Evolutionary conservation across 2,797 vertebrate species (phyloP).

Genomic region (Nothura maculosa): DNA sequence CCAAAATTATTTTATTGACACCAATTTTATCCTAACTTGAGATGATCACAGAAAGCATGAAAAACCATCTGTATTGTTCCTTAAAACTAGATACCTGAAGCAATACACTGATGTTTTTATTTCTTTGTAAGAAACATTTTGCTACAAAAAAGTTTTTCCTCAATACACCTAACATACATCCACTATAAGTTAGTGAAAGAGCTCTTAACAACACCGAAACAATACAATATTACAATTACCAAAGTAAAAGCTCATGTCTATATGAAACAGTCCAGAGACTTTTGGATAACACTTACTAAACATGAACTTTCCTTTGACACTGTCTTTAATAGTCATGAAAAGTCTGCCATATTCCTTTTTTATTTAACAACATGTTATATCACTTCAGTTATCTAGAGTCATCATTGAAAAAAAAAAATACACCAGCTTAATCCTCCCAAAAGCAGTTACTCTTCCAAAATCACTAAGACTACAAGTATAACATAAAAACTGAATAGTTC

Average conservation of each 20-base stretch:
- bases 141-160: background rate
- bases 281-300: background rate
- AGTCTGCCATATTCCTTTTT: background rate
- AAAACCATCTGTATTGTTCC: background rate
- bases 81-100: background rate
- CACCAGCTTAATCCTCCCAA: background rate
- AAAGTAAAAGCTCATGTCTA: background rate
- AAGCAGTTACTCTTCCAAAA: background rate
- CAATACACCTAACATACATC: background rate
- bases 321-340: background rate
- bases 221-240: background rate
- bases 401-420: background rate
- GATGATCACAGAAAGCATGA: background rate
- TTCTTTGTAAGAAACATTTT: rapidly evolving
- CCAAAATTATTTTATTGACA: background rate
- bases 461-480: background rate
- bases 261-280: background rate
- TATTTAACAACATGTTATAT: background rate
- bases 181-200: background rate
- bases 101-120: background rate
- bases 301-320: background rate
- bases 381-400: background rate
- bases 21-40: background rate
- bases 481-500: background rate
- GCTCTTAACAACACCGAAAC: background rate